Conservation (phyloP, 1,140 invertebrate species). For the Eriocheir sinensis region DNA sequence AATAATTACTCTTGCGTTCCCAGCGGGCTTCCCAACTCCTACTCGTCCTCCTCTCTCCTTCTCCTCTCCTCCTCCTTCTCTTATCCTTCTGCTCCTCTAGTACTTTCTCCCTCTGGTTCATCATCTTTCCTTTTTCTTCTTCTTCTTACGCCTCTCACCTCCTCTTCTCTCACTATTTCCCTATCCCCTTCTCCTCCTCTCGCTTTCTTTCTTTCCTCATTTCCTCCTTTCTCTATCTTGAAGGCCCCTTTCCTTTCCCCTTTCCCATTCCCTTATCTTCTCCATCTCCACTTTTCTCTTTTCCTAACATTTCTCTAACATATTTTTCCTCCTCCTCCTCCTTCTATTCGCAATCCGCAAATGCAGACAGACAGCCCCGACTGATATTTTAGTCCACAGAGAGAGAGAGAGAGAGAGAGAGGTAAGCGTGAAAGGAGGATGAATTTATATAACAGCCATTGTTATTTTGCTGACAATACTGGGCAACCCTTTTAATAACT, state of each 20-base stretch:
- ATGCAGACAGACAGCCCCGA: background rate
- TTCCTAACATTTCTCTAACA: too few species aligned
- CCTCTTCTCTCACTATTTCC: background rate
- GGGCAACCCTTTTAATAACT: background rate
- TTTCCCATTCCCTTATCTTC: too few species aligned
- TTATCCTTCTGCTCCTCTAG: too few species aligned
- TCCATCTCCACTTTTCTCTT: too few species aligned
- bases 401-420: background rate
- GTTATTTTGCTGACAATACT: background rate
- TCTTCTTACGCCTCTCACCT: background rate
- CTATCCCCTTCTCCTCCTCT: background rate
- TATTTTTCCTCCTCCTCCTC: too few species aligned
- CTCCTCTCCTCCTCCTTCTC: background rate
- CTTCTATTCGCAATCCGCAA: too few species aligned
- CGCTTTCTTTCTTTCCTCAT: background rate
- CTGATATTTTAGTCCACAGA: background rate
- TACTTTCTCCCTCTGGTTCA: background rate
- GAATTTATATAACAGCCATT: background rate
- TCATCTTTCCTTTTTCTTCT: background rate
- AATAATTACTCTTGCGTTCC: conserved; percentile 2
- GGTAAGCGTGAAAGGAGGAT: background rate
- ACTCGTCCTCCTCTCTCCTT: background rate
- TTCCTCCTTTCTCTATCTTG: too few species aligned
- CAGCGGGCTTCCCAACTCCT: background rate
- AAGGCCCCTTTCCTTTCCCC: too few species aligned